A percentile compares a stretch with the other conserved stretches of the same genome.
phyloP scores from a whole-genome alignment of 2,797 vertebrate species.

The Loriculus beryllinus region DNA sequence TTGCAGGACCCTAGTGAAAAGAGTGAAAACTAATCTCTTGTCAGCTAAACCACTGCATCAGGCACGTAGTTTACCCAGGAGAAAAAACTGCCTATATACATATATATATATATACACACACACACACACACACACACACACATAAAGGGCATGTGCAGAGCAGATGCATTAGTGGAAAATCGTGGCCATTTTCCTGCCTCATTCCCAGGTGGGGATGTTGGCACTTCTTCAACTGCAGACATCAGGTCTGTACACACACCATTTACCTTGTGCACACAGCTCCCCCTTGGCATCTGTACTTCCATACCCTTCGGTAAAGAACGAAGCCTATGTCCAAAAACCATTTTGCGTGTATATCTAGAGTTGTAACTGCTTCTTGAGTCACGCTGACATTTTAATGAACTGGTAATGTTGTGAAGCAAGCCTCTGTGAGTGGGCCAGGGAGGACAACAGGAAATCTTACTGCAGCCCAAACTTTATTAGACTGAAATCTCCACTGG shows the following conservation, averaged over 20 bases:
- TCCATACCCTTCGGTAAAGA: background rate
- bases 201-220: background rate
- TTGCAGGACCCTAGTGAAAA: background rate
- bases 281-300: background rate
- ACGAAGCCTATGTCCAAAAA: background rate
- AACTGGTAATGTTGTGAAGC: background rate
- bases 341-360: background rate
- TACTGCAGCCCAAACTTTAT: background rate
- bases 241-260: background rate
- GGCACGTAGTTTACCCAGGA: background rate
- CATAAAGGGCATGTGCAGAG: background rate
- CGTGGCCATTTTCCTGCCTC: background rate
- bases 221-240: background rate
- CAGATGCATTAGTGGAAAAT: background rate
- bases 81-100: background rate
- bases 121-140: background rate
- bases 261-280: background rate
- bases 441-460: background rate
- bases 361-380: background rate
- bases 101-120: background rate
- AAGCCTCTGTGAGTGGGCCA: background rate
- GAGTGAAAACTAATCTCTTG: background rate
- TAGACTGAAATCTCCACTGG: background rate
- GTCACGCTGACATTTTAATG: background rate
- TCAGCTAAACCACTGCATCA: background rate